A percentile compares a stretch with the other conserved stretches of the same genome.
phyloP scores from a whole-genome alignment of 2,113 vertebrate genomes.

The Pterophyllum scalare region DNA sequence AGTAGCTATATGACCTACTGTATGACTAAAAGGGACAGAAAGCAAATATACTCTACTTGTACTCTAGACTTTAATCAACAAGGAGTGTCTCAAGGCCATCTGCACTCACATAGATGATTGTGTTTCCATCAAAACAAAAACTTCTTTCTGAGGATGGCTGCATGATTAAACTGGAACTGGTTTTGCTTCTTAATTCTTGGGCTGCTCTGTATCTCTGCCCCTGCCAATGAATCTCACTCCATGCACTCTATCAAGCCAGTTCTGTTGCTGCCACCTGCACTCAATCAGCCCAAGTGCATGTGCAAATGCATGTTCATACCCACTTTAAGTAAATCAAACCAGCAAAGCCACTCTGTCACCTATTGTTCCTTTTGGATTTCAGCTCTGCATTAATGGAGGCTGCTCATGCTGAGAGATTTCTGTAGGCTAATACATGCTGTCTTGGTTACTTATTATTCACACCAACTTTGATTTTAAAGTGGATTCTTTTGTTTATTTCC shows the following conservation, averaged over 20 bases:
- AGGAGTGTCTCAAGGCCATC: slow-evolving; percentile 39
- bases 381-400: slow-evolving; percentile 39
- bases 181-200: slow-evolving; percentile 19
- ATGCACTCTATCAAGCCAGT: slow-evolving; percentile 49
- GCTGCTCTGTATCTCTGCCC: neutral
- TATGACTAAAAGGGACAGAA: slow-evolving; percentile 48
- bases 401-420: slow-evolving; percentile 1
- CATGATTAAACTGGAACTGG: slow-evolving; percentile 52
- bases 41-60: slow-evolving; percentile 36
- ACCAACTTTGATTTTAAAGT: slow-evolving; percentile 18
- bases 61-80: slow-evolving; percentile 57
- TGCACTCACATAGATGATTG: slow-evolving; percentile 17
- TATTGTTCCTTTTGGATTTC: slow-evolving; percentile 19
- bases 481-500: slow-evolving; percentile 28
- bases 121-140: slow-evolving; percentile 38
- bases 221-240: slow-evolving; percentile 16
- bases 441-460: slow-evolving; percentile 43
- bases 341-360: neutral
- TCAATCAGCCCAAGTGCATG: slow-evolving; percentile 45
- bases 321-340: slow-evolving; percentile 44
- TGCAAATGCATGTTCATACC: slow-evolving; percentile 33
- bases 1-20: neutral
- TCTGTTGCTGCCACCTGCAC: slow-evolving; percentile 26
- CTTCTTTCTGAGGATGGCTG: neutral
- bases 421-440: slow-evolving; percentile 19